phyloP scores from a whole-genome alignment of 1,140 invertebrate species.

The Drosophila jambulina region DNA sequence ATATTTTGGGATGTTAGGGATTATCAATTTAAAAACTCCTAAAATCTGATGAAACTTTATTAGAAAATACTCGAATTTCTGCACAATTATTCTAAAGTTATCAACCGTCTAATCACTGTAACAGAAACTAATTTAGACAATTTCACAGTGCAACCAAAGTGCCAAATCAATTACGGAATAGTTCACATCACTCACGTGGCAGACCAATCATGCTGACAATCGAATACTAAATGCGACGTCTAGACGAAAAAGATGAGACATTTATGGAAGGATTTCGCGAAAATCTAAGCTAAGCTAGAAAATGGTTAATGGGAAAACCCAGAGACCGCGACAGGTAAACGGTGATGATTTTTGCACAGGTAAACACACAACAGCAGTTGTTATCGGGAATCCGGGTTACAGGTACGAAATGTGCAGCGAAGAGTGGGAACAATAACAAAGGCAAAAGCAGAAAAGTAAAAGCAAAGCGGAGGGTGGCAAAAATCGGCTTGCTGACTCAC shows the following conservation, averaged over 20 bases:
- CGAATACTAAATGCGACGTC: slow-evolving; percentile 43
- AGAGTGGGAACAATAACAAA: slow-evolving; percentile 41
- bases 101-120: slow-evolving; percentile 7
- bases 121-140: slow-evolving; percentile 36
- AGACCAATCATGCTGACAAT: slow-evolving; percentile 63
- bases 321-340: slow-evolving; percentile 13
- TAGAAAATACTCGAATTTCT: background rate
- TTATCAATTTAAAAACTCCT: no score
- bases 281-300: slow-evolving; percentile 11
- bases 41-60: background rate
- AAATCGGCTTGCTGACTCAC: slow-evolving; percentile 74
- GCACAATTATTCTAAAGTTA: background rate
- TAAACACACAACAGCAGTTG: slow-evolving; percentile 27
- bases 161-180: slow-evolving; percentile 46
- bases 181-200: slow-evolving; percentile 69
- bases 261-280: slow-evolving; percentile 28
- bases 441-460: slow-evolving; percentile 23
- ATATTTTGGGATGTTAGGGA: background rate
- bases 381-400: slow-evolving; percentile 49
- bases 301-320: slow-evolving; percentile 12
- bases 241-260: slow-evolving; percentile 30
- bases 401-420: slow-evolving; percentile 42
- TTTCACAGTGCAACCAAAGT: slow-evolving; percentile 19
- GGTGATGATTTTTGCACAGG: slow-evolving; percentile 17
- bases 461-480: slow-evolving; percentile 58